phyloP scores from a whole-genome alignment of 2,888 invertebrate genomes.

The Drosophila fungiperda region DNA sequence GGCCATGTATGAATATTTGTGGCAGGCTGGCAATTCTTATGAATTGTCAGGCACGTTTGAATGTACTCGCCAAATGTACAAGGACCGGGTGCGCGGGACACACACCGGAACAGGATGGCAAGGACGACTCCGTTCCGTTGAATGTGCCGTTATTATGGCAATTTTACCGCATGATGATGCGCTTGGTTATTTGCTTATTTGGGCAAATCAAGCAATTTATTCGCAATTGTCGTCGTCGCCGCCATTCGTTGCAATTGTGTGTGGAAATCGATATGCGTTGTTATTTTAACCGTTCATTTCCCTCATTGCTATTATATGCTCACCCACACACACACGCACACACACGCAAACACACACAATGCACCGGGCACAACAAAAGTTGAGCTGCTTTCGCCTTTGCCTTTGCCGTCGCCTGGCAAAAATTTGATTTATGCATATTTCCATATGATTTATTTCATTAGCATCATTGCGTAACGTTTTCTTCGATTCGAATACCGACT shows the following conservation, averaged over 20 bases:
- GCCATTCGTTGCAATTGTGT: constrained; percentile 67
- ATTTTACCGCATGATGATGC: constrained; percentile 79
- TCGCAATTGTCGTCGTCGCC: constrained; percentile 76
- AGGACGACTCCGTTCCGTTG: constrained; percentile 71
- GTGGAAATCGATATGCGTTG: constrained; percentile 81
- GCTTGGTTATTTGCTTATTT: constrained; percentile 78
- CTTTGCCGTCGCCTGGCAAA: constrained; percentile 46
- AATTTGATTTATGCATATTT: constrained; percentile 80
- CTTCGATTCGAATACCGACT: constrained; percentile 19
- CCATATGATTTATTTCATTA: constrained; percentile 81
- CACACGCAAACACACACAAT: constrained; percentile 26
- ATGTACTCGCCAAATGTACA: constrained; percentile 10
- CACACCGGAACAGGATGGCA: constrained; percentile 71
- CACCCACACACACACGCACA: constrained; percentile 13
- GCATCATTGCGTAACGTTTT: constrained; percentile 59
- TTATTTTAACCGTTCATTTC: constrained; percentile 81
- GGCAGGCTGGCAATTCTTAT: constrained; percentile 79
- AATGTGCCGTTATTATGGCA: constrained; percentile 78
- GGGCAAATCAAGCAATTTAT: constrained; percentile 80
- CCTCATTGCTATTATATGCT: constrained; percentile 61
- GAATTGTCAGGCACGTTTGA: constrained; percentile 74
- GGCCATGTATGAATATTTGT: constrained; percentile 80
- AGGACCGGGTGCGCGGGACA: constrained; percentile 32
- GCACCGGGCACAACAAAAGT: constrained; percentile 33
- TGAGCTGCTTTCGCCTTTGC: constrained; percentile 34